Percentiles rank a stretch among this genome's conserved stretches.
Evolutionary conservation across 2,113 vertebrate genomes (phyloP).

Genomic region (Merops nubicus): DNA sequence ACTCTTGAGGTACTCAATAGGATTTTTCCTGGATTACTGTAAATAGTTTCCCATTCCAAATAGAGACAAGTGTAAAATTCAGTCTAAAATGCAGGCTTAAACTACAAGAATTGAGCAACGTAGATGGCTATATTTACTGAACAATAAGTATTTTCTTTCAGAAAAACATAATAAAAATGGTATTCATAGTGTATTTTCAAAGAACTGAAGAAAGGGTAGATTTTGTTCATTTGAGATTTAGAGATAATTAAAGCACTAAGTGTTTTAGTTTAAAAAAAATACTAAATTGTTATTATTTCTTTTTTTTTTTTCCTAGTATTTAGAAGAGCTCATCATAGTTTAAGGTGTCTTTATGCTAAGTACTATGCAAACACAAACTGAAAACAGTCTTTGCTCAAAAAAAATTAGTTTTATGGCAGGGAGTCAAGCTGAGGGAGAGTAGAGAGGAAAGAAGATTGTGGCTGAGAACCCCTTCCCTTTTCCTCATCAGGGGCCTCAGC

Average conservation of each 20-base stretch:
- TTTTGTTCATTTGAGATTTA: neutral
- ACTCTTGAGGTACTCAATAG: neutral
- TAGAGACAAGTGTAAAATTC: neutral
- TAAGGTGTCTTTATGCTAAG: neutral
- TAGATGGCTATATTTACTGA: neutral
- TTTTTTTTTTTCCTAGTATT: neutral
- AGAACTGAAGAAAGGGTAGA: neutral
- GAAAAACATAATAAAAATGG: neutral
- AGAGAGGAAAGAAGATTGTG: no score
- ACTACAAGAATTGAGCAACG: neutral
- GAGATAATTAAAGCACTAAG: neutral
- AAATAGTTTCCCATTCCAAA: constrained; percentile 12
- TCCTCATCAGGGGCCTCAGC: no score
- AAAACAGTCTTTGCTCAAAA: neutral
- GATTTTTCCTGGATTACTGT: neutral
- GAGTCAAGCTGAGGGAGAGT: no score
- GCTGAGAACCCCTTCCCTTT: no score
- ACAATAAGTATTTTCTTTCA: neutral
- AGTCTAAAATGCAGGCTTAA: neutral
- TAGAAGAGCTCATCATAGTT: neutral
- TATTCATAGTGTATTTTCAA: neutral
- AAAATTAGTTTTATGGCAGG: no score
- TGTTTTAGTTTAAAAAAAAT: neutral
- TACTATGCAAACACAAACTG: accelerated
- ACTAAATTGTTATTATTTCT: neutral